Conservation (phyloP, 2,113 vertebrate species). For the Tragelaphus buxtoni region DNA sequence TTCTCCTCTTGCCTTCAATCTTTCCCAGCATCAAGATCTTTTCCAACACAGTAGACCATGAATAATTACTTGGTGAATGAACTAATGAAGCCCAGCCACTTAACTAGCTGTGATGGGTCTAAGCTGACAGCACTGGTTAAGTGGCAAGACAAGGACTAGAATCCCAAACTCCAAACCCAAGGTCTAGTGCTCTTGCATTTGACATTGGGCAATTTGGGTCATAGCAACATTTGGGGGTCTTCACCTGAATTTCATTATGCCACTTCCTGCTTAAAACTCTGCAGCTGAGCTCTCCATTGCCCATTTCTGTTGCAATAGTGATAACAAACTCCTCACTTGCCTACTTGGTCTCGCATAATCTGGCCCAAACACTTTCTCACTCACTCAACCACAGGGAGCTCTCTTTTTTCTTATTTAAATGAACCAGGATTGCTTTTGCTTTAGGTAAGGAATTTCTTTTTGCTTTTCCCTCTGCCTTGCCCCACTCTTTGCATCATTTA, state of each 20-base stretch:
- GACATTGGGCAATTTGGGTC: neutral
- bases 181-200: neutral
- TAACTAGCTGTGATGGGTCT: neutral
- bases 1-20: neutral
- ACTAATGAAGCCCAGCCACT: neutral
- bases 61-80: neutral
- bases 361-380: neutral
- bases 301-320: neutral
- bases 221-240: neutral
- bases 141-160: neutral
- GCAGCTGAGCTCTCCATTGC: neutral
- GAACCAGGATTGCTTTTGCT: neutral
- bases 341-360: neutral
- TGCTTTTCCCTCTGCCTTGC: neutral
- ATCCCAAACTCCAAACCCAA: neutral
- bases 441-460: neutral
- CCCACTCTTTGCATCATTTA: neutral
- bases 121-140: neutral
- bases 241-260: neutral
- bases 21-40: neutral
- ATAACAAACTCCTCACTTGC: neutral
- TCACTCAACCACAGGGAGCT: neutral
- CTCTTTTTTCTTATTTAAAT: neutral
- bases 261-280: neutral
- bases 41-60: neutral